Percentiles rank a stretch among this genome's conserved stretches.
Conservation (phyloP, 2,888 invertebrate species). For the Leptopterna dolabrata region DNA sequence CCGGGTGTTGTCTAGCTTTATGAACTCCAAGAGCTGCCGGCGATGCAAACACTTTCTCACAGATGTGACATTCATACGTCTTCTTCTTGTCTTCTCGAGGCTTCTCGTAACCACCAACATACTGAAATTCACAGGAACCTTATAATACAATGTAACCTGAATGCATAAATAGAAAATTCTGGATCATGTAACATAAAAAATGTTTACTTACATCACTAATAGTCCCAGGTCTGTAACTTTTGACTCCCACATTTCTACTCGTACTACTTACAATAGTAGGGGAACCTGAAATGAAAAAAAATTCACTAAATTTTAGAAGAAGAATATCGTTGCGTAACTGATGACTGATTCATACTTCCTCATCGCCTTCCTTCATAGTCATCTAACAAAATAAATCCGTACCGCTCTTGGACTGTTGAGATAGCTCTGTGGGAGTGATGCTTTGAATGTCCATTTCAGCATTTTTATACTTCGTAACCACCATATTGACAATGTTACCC, state of each 20-base stretch:
- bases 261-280: neutral
- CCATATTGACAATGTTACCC: conserved; percentile 53
- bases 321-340: no score
- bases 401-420: neutral
- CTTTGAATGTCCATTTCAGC: conserved; percentile 50
- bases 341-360: no score
- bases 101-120: neutral
- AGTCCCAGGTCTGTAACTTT: neutral
- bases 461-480: conserved; percentile 57
- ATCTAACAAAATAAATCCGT: neutral
- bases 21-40: conserved; percentile 55
- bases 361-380: no score
- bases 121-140: neutral
- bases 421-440: neutral
- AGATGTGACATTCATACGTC: conserved; percentile 53
- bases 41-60: conserved; percentile 52
- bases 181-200: neutral
- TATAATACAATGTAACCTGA: neutral
- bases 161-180: neutral
- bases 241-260: neutral
- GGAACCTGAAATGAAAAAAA: neutral
- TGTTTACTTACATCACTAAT: neutral
- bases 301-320: neutral
- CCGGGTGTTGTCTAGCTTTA: conserved; percentile 52
- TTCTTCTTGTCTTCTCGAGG: conserved; percentile 41